Percentiles rank a stretch among this genome's conserved stretches.
Evolutionary conservation across 2,888 invertebrate species (phyloP).

Genomic region (Petrophora chlorosata): DNA sequence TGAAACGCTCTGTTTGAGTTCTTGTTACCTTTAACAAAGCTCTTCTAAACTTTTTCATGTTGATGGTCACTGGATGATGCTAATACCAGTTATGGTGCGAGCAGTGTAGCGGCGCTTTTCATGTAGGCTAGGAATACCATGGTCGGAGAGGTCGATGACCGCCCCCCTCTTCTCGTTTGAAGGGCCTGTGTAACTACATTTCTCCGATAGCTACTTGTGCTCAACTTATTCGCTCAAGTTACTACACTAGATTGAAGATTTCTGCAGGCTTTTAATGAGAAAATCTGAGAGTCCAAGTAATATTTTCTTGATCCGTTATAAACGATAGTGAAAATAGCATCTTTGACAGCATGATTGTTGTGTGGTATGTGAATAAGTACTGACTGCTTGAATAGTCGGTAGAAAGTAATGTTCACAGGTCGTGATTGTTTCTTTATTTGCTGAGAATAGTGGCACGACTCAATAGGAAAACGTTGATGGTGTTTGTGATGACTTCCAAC

Average conservation of each 20-base stretch:
- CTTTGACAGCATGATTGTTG: constrained; percentile 20
- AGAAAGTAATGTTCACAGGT: constrained; percentile 50
- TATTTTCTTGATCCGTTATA: too few species aligned
- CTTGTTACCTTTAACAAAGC: constrained; percentile 26
- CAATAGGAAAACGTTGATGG: constrained; percentile 22
- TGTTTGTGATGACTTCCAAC: constrained; percentile 3
- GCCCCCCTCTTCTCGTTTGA: constrained; percentile 49
- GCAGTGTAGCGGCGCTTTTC: constrained; percentile 25
- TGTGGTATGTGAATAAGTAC: constrained; percentile 48
- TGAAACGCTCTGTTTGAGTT: constrained; percentile 32
- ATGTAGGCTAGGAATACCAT: constrained; percentile 80
- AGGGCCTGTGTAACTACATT: constrained; percentile 68
- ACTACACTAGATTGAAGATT: constrained; percentile 46
- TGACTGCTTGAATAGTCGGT: constrained; percentile 42
- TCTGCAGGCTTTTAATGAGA: constrained; percentile 10
- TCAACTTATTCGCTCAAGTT: constrained; percentile 51
- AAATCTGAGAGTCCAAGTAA: too few species aligned
- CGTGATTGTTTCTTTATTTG: constrained; percentile 38
- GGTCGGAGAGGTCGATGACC: constrained; percentile 71
- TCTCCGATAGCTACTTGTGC: constrained; percentile 63
- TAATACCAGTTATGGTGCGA: constrained; percentile 48
- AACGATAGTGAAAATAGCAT: constrained; percentile 32
- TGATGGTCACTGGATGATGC: constrained; percentile 30
- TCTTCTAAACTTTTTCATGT: constrained; percentile 13
- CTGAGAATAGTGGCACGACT: constrained; percentile 21